Percentiles rank a stretch among this genome's conserved stretches.
phyloP scores from a whole-genome alignment of 2,888 invertebrate genomes.

The Lacanobia oleracea region DNA sequence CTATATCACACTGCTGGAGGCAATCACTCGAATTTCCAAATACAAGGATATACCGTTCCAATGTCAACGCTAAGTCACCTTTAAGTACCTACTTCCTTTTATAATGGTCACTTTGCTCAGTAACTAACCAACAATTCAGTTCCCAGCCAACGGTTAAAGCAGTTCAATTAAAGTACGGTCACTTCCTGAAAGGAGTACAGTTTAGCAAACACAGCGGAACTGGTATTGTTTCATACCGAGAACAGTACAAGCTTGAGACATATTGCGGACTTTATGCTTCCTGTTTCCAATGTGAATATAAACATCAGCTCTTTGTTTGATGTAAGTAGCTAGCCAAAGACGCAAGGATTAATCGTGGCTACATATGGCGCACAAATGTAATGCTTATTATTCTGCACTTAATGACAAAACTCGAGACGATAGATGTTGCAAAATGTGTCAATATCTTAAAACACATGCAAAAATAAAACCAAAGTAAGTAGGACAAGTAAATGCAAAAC shows the following conservation, averaged over 20 bases:
- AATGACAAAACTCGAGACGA: conserved; percentile 13
- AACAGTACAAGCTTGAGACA: conserved; percentile 85
- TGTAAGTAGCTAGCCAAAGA: conserved; percentile 65
- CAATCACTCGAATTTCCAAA: conserved; percentile 62
- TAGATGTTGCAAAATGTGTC: conserved; percentile 20
- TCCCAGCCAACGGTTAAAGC: conserved; percentile 70
- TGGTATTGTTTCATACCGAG: conserved; percentile 88
- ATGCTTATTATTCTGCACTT: conserved; percentile 20
- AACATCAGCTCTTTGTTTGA: conserved; percentile 83
- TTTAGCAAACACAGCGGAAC: conserved; percentile 89
- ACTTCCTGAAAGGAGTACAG: conserved; percentile 87
- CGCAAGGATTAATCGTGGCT: conserved; percentile 39
- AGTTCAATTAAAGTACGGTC: conserved; percentile 76
- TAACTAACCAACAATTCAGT: conserved; percentile 66
- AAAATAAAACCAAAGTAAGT: conserved; percentile 12
- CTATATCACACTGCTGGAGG: conserved; percentile 21
- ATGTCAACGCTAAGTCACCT: conserved; percentile 67
- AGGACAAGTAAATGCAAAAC: conserved; percentile 33
- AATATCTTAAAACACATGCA: conserved; percentile 1
- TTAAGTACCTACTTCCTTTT: conserved; percentile 70
- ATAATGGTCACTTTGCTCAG: conserved; percentile 63
- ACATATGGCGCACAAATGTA: conserved; percentile 41
- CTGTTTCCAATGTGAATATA: conserved; percentile 89
- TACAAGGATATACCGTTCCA: conserved; percentile 68
- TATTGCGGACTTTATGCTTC: conserved; percentile 86